A percentile compares a stretch with the other conserved stretches of the same genome.
Evolutionary conservation across 30 jellyfish, hydroid and myxozoan species (phyloP).

Genomic region (Sanderia malayensis): DNA sequence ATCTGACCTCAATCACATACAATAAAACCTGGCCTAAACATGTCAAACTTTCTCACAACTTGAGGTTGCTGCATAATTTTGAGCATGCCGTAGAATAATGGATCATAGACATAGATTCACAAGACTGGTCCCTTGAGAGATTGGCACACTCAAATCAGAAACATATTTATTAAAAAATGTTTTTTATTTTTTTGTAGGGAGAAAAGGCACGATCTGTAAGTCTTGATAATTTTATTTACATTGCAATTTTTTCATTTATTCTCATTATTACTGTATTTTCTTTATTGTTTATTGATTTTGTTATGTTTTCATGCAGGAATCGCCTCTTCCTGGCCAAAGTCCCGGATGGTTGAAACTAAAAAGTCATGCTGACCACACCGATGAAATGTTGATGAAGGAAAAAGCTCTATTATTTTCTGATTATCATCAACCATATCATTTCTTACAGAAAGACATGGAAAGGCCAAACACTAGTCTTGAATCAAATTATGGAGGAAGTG

Average conservation of each 20-base stretch:
- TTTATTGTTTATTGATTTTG: neutral
- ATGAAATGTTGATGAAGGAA: conserved; percentile 72
- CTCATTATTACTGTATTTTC: neutral
- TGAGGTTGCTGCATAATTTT: too few relatives aligned
- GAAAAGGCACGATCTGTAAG: conserved; percentile 22
- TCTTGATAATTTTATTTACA: neutral
- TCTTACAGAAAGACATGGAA: conserved; percentile 64
- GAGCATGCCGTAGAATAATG: too few relatives aligned
- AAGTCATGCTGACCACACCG: conserved; percentile 93
- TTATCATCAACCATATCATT: conserved; percentile 91
- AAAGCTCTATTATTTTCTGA: conserved; percentile 92
- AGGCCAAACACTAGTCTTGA: conserved; percentile 91
- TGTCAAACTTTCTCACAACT: too few relatives aligned
- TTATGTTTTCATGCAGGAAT: conserved; percentile 25
- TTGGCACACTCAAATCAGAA: too few relatives aligned
- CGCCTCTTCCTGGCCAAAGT: conserved; percentile 91
- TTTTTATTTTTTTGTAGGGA: conserved; percentile 9
- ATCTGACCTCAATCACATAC: too few relatives aligned
- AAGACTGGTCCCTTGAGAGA: too few relatives aligned
- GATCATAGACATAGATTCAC: too few relatives aligned
- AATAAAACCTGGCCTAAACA: too few relatives aligned
- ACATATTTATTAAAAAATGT: too few relatives aligned
- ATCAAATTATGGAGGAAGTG: conserved; percentile 87
- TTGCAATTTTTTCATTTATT: too few relatives aligned
- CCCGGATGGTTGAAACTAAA: conserved; percentile 98